These are phyloP conservation scores for Latheticus oryzae DNA, from an alignment of 2,888 invertebrate species.

Conservation along the genomic window DNA sequence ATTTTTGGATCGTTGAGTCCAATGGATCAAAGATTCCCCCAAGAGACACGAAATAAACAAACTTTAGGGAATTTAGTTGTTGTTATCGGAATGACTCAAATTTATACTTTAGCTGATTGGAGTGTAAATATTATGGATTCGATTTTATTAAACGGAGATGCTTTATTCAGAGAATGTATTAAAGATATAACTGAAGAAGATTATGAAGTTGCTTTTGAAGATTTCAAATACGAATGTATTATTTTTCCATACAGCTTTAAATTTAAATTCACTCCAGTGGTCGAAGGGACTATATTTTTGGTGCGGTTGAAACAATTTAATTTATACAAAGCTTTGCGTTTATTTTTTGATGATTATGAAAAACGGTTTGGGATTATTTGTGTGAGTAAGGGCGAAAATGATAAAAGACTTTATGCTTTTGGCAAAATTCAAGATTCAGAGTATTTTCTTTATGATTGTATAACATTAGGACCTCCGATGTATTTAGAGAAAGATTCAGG, in stretches of 20 bases:
- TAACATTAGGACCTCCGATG: slow-evolving; percentile 72
- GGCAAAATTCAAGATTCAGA: slow-evolving; percentile 61
- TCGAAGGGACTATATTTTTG: slow-evolving; percentile 74
- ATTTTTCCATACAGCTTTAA: slow-evolving; percentile 72
- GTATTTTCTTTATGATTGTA: slow-evolving; percentile 77
- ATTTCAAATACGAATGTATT: slow-evolving; percentile 69
- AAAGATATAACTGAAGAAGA: slow-evolving; percentile 67
- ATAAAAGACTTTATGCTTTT: slow-evolving; percentile 21
- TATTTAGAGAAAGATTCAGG: slow-evolving; percentile 68
- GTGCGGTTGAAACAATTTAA: slow-evolving; percentile 71
- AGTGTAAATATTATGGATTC: slow-evolving; percentile 73
- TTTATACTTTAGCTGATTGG: slow-evolving; percentile 74
- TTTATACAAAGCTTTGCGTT: slow-evolving; percentile 70
- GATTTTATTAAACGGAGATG: slow-evolving; percentile 71
- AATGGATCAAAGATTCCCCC: slow-evolving; percentile 69
- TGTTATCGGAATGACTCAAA: slow-evolving; percentile 68
- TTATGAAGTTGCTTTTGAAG: slow-evolving; percentile 70
- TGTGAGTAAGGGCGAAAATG: slow-evolving; percentile 9
- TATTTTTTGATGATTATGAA: slow-evolving; percentile 43
- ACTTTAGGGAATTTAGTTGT: slow-evolving; percentile 69
- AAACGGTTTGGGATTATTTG: slow-evolving; percentile 24
- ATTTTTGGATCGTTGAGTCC: slow-evolving; percentile 77
- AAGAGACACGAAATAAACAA: slow-evolving; percentile 72
- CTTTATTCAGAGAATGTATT: slow-evolving; percentile 69
- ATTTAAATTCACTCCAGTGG: slow-evolving; percentile 69